A percentile compares a stretch with the other conserved stretches of the same genome.
Conservation (phyloP, 2,797 vertebrate species). For the Alectoris magna region DNA sequence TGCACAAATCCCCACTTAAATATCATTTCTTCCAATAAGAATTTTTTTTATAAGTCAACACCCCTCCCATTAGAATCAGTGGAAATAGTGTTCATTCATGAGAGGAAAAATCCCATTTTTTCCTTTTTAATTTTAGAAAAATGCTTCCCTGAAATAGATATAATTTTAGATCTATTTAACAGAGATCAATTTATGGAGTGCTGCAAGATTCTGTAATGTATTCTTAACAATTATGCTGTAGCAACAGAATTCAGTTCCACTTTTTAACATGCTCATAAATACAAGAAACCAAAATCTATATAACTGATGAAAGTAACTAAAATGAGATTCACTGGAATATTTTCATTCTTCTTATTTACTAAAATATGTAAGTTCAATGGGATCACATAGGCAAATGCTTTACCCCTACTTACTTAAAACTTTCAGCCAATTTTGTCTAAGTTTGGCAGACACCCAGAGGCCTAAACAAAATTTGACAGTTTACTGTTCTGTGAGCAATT, state of each 20-base stretch:
- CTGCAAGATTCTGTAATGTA: background rate
- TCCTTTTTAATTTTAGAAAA: background rate
- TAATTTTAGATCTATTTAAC: background rate
- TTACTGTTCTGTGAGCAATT: background rate
- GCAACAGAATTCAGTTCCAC: background rate
- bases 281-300: background rate
- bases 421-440: background rate
- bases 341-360: background rate
- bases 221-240: background rate
- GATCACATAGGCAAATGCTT: background rate
- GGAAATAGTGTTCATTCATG: background rate
- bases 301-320: background rate
- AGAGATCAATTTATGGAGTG: background rate
- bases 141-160: background rate
- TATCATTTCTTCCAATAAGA: background rate
- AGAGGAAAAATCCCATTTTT: background rate
- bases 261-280: background rate
- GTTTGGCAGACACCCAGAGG: background rate
- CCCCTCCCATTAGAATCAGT: background rate
- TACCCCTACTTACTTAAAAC: background rate
- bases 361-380: background rate
- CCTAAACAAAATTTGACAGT: rapidly evolving
- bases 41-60: background rate
- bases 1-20: background rate
- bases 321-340: background rate